phyloP scores from a whole-genome alignment of 2,113 vertebrate genomes.

The Paradoxurus hermaphroditus region DNA sequence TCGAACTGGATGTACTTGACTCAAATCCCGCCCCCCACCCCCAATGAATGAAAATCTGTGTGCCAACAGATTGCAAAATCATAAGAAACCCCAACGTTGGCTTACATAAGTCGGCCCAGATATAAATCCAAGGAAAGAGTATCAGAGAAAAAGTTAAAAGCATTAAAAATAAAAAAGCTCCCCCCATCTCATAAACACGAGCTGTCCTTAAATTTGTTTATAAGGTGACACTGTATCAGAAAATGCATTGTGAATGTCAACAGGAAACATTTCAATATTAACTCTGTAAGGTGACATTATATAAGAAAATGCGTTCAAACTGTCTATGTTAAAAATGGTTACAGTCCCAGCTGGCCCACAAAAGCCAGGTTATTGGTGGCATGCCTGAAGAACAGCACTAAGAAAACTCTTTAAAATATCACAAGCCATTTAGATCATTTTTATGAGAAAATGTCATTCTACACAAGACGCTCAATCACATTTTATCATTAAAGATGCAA shows the following conservation, averaged over 20 bases:
- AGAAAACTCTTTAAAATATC: slow-evolving; percentile 55
- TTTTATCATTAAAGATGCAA: slow-evolving; percentile 38
- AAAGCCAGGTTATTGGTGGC: slow-evolving; percentile 33
- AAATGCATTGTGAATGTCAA: slow-evolving; percentile 1
- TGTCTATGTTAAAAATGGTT: slow-evolving; percentile 42
- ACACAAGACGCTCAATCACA: slow-evolving; percentile 31
- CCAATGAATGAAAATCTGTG: not conserved
- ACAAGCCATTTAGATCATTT: slow-evolving; percentile 47
- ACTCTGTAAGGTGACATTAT: slow-evolving; percentile 44
- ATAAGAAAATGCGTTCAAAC: slow-evolving; percentile 30
- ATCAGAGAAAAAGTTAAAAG: slow-evolving; percentile 50
- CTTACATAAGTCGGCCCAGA: not conserved
- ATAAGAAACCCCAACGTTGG: not conserved
- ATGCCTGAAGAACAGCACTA: slow-evolving; percentile 15
- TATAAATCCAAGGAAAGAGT: not conserved
- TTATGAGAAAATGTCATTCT: slow-evolving; percentile 55
- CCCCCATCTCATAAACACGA: slow-evolving; percentile 14
- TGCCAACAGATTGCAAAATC: slow-evolving; percentile 31
- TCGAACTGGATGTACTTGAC: not conserved
- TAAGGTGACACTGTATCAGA: slow-evolving; percentile 26
- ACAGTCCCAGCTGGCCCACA: slow-evolving; percentile 41
- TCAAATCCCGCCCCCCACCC: not conserved
- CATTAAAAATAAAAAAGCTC: not conserved
- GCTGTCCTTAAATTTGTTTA: slow-evolving; percentile 1
- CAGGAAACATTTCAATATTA: slow-evolving; percentile 13